These are phyloP conservation scores for Todus mexicanus DNA, from an alignment of 2,797 vertebrate species.

Conservation along the genomic window DNA sequence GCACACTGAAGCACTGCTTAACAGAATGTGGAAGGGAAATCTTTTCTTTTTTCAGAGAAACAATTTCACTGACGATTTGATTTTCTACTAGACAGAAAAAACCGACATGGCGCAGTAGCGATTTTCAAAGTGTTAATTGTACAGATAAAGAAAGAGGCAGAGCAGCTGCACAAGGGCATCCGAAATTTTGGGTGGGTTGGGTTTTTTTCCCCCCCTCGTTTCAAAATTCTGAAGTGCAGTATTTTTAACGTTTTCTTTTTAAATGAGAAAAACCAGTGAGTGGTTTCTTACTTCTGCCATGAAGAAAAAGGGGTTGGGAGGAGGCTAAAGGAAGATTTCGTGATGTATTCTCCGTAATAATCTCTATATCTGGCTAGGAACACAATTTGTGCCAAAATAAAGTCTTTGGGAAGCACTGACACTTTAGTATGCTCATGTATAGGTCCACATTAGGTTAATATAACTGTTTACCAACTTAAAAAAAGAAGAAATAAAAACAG, in stretches of 20 bases:
- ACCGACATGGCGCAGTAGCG: constrained; percentile 6
- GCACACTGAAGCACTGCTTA: constrained; percentile 71
- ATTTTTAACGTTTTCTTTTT: neutral
- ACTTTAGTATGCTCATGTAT: constrained; percentile 42
- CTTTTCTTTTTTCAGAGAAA: constrained; percentile 35
- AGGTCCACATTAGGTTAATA: constrained; percentile 55
- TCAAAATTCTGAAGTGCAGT: constrained; percentile 30
- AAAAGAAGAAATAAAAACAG: constrained; percentile 65
- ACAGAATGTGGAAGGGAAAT: constrained; percentile 54
- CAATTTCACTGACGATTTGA: constrained; percentile 12
- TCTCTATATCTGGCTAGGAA: constrained; percentile 42
- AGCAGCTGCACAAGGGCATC: constrained; percentile 17
- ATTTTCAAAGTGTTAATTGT: constrained; percentile 26
- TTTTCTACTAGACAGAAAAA: constrained; percentile 48
- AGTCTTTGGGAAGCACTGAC: constrained; percentile 63
- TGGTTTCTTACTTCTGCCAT: neutral
- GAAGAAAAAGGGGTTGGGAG: neutral
- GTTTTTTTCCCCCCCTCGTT: neutral
- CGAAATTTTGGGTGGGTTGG: neutral
- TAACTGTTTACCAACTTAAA: constrained; percentile 66
- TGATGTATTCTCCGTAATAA: constrained; percentile 29
- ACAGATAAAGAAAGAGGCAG: constrained; percentile 42
- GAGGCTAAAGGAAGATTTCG: neutral
- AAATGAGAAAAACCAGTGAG: neutral
- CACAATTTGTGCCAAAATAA: constrained; percentile 60